Conservation (phyloP, 2,888 invertebrate genomes). For the Drosophila subsilvestris region DNA sequence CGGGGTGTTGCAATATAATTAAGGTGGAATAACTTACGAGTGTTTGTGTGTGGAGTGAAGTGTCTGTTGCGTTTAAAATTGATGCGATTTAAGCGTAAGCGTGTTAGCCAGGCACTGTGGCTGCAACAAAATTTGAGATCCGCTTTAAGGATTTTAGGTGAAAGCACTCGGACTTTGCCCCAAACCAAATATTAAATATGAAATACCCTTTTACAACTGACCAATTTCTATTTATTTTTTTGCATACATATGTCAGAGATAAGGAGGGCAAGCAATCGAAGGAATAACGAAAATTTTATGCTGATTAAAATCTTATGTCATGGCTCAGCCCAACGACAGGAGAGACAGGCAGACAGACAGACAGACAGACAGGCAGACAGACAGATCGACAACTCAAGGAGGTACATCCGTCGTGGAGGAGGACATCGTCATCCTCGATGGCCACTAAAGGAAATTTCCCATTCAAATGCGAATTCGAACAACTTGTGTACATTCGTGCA, state of each 20-base stretch:
- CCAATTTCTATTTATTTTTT: constrained; percentile 20
- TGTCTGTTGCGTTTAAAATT: constrained; percentile 62
- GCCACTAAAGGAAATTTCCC: constrained; percentile 66
- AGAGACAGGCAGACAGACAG: constrained; percentile 35
- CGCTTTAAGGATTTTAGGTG: constrained; percentile 41
- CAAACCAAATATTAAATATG: constrained; percentile 34
- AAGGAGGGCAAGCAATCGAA: constrained; percentile 34
- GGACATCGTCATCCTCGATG: constrained; percentile 34
- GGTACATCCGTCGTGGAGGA: constrained; percentile 40
- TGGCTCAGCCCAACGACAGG: constrained; percentile 37
- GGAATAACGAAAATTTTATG: constrained; percentile 62
- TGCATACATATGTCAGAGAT: constrained; percentile 13
- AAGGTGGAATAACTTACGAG: constrained; percentile 73
- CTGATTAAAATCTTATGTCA: constrained; percentile 74
- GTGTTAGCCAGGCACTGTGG: constrained; percentile 36
- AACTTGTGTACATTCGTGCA: constrained; percentile 62
- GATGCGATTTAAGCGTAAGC: constrained; percentile 58
- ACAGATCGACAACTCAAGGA: constrained; percentile 44
- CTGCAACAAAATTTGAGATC: constrained; percentile 17
- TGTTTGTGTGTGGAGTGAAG: constrained; percentile 47
- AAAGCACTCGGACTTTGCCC: background rate
- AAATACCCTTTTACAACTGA: constrained; percentile 37
- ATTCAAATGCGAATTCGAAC: constrained; percentile 65
- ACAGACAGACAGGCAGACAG: constrained; percentile 20
- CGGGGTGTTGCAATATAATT: constrained; percentile 76